phyloP scores from a whole-genome alignment of 2,797 vertebrate species.

The Ctenochaetus hawaiiensis region DNA sequence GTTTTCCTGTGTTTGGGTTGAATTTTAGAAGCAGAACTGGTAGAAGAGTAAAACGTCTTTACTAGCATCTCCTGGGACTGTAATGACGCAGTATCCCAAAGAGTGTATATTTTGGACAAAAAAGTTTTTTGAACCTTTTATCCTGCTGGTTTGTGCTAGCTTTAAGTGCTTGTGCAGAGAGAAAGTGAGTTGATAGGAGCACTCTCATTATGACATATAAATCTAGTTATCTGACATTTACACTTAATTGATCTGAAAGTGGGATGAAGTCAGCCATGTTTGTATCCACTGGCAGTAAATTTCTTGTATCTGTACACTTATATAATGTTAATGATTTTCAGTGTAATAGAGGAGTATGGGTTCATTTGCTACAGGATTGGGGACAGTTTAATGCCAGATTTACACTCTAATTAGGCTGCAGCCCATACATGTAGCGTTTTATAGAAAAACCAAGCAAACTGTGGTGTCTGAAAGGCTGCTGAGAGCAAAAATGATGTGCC shows the following conservation, averaged over 20 bases:
- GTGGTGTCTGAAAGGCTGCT: slow-evolving; percentile 2
- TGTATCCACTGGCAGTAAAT: slow-evolving; percentile 1
- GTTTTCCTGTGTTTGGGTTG: slow-evolving; percentile 28
- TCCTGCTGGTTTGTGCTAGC: slow-evolving; percentile 17
- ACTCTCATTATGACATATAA: no score
- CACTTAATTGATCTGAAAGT: slow-evolving; percentile 13
- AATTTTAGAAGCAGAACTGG: slow-evolving; percentile 49
- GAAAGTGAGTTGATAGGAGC: not conserved
- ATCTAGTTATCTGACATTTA: slow-evolving; percentile 22
- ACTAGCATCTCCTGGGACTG: slow-evolving; percentile 36
- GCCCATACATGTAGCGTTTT: slow-evolving; percentile 11
- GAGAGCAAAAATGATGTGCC: slow-evolving; percentile 8
- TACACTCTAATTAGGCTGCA: slow-evolving; percentile 13
- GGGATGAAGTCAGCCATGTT: slow-evolving; percentile 21
- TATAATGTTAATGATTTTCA: not conserved
- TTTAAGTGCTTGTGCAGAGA: slow-evolving; percentile 31
- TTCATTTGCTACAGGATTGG: not conserved
- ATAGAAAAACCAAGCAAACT: not conserved
- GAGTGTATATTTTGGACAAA: slow-evolving; percentile 30
- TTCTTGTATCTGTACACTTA: not conserved
- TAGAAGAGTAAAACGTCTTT: slow-evolving; percentile 31
- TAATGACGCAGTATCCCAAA: slow-evolving; percentile 36
- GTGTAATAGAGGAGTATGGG: not conserved
- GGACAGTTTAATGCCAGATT: slow-evolving; percentile 5
- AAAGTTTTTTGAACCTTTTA: slow-evolving; percentile 50